phyloP scores from a whole-genome alignment of 1,140 invertebrate species.

The Solen grandis region DNA sequence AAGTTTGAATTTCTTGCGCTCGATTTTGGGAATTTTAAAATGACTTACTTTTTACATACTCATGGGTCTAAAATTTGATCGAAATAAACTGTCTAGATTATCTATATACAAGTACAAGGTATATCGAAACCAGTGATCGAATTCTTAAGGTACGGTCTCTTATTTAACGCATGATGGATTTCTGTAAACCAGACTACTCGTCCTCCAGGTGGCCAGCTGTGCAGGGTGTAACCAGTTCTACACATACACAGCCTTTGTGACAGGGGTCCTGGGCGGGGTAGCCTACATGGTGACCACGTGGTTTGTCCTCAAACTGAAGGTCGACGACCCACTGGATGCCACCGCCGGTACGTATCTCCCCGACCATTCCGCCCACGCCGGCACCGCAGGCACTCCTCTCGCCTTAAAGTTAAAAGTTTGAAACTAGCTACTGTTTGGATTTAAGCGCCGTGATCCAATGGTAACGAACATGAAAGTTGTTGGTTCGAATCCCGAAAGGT shows the following conservation, averaged over 20 bases:
- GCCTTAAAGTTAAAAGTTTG: not conserved
- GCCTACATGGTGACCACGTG: slow-evolving; percentile 52
- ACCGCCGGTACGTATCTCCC: slow-evolving; percentile 38
- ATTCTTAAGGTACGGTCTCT: too few relatives aligned
- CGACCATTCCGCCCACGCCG: too few relatives aligned
- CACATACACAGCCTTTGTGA: slow-evolving; percentile 37
- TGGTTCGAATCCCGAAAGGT: not conserved
- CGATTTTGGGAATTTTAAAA: too few relatives aligned
- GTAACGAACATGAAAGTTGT: not conserved
- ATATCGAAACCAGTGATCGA: too few relatives aligned
- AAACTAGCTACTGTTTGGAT: not conserved
- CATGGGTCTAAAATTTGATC: too few relatives aligned
- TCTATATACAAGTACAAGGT: too few relatives aligned
- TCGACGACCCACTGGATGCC: slow-evolving; percentile 56
- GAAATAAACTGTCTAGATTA: too few relatives aligned
- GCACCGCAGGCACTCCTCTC: too few relatives aligned
- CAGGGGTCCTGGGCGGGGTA: slow-evolving; percentile 45
- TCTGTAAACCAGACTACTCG: too few relatives aligned
- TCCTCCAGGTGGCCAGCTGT: slow-evolving; percentile 56
- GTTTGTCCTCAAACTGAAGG: slow-evolving; percentile 30
- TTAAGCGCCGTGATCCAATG: not conserved
- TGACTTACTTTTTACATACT: too few relatives aligned
- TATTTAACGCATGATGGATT: too few relatives aligned
- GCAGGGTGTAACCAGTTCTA: slow-evolving; percentile 54
- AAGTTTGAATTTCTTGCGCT: too few relatives aligned